A percentile compares a stretch with the other conserved stretches of the same genome.
Conservation (phyloP, 2,888 invertebrate genomes). For the Limenitis camilla region DNA sequence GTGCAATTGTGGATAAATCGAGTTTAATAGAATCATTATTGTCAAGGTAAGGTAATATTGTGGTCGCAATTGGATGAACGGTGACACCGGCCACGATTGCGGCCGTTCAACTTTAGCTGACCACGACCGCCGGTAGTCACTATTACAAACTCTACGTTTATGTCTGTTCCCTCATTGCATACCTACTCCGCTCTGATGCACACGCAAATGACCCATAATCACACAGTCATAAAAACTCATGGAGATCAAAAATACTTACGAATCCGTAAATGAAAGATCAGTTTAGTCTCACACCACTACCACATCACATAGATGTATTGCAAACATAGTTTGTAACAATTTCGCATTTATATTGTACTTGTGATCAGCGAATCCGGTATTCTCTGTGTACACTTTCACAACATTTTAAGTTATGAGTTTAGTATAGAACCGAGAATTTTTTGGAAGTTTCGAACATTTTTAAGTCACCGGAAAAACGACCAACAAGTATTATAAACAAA, state of each 20-base stretch:
- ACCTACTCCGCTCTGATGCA: slow-evolving; percentile 29
- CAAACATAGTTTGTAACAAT: slow-evolving; percentile 54
- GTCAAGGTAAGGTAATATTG: slow-evolving; percentile 57
- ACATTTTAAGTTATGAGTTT: slow-evolving; percentile 57
- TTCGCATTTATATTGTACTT: slow-evolving; percentile 65
- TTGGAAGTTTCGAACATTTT: neutral
- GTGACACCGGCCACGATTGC: slow-evolving; percentile 44
- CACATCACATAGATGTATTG: slow-evolving; percentile 43
- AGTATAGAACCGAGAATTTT: slow-evolving; percentile 20
- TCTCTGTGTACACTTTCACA: slow-evolving; percentile 58
- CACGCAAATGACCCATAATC: slow-evolving; percentile 26
- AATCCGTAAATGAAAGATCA: slow-evolving; percentile 14
- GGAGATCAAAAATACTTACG: slow-evolving; percentile 24
- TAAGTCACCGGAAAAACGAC: slow-evolving; percentile 31
- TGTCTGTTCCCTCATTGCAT: slow-evolving; percentile 21
- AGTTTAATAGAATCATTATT: slow-evolving; percentile 42
- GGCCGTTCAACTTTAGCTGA: slow-evolving; percentile 66
- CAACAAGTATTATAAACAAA: slow-evolving; percentile 65
- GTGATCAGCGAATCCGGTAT: slow-evolving; percentile 57
- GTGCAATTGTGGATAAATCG: slow-evolving; percentile 35
- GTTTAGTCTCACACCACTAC: slow-evolving; percentile 40
- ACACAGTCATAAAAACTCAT: slow-evolving; percentile 14
- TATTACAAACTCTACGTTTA: slow-evolving; percentile 22
- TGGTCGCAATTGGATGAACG: slow-evolving; percentile 49
- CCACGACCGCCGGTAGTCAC: slow-evolving; percentile 30